Percentiles rank a stretch among this genome's conserved stretches.
phyloP scores from a whole-genome alignment of 2,113 vertebrate species.

The Cisticola juncidis region DNA sequence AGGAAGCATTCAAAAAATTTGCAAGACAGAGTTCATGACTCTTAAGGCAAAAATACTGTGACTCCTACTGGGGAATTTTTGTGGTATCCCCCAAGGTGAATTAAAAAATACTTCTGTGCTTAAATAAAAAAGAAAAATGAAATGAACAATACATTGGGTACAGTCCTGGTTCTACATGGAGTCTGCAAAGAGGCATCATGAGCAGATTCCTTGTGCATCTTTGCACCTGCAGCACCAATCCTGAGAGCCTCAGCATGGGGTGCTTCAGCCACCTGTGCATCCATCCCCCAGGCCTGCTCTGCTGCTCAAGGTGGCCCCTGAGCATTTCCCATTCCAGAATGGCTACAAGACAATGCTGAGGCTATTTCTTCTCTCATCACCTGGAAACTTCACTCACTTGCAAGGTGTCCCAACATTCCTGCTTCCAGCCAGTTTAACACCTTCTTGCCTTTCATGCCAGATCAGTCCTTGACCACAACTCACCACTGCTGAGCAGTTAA shows the following conservation, averaged over 20 bases:
- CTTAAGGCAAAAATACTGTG: not conserved
- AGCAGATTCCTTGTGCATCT: not conserved
- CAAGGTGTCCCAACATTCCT: not conserved
- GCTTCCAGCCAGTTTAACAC: not conserved
- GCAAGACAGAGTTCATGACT: not conserved
- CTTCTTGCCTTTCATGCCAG: not conserved
- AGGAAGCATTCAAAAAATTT: not conserved
- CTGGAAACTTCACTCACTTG: not conserved
- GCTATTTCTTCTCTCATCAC: not conserved
- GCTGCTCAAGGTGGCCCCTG: not conserved
- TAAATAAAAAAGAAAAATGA: not conserved
- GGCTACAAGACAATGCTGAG: not conserved
- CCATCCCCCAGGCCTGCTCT: not conserved
- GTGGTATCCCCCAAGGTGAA: fast-evolving
- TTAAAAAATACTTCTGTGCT: not conserved
- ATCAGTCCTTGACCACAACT: not conserved
- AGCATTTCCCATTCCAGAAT: not conserved
- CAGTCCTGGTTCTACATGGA: not conserved
- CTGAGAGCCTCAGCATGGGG: not conserved
- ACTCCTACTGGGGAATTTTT: not conserved
- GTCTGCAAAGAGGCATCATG: not conserved
- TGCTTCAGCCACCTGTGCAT: not conserved
- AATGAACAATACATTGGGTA: not conserved
- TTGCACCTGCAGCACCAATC: not conserved
- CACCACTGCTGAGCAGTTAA: not conserved